Percentiles rank a stretch among this genome's conserved stretches.
phyloP scores from a whole-genome alignment of 2,113 vertebrate species.

The Hystrix brachyura region DNA sequence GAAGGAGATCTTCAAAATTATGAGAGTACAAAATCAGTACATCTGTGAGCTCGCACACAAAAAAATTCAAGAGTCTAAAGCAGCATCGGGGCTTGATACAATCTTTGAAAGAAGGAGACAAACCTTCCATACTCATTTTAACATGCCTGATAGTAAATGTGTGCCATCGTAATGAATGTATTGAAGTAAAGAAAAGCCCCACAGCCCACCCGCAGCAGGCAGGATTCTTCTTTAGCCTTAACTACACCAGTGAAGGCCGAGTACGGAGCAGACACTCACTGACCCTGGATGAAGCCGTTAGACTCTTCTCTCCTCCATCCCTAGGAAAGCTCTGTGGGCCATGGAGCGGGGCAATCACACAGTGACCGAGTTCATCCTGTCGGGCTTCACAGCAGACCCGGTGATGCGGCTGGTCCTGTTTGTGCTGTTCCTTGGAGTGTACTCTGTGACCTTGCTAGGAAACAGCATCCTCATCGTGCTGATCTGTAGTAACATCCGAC shows the following conservation, averaged over 20 bases:
- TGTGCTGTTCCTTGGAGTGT: slow-evolving; percentile 70
- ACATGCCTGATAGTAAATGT: neutral
- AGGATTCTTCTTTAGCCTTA: neutral
- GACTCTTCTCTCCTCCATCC: neutral
- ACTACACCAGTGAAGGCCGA: no score
- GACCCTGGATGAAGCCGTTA: accelerated
- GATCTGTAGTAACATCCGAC: slow-evolving; percentile 65
- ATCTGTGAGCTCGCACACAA: neutral
- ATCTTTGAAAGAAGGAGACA: neutral
- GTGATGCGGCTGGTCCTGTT: slow-evolving; percentile 68
- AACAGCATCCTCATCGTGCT: slow-evolving; percentile 75
- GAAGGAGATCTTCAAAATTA: neutral
- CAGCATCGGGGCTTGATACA: neutral
- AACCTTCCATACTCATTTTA: accelerated
- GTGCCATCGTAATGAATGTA: neutral
- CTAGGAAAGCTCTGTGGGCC: neutral
- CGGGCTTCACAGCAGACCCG: slow-evolving; percentile 66
- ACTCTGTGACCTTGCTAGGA: slow-evolving; percentile 66
- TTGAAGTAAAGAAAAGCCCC: neutral
- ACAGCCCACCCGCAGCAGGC: neutral
- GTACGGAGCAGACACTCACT: accelerated
- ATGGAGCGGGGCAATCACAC: slow-evolving; percentile 52
- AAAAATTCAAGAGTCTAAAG: neutral
- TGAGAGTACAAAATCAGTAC: neutral
- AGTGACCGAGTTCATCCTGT: slow-evolving; percentile 68